A percentile compares a stretch with the other conserved stretches of the same genome.
These are phyloP conservation scores for Pogonomyrmex californicus DNA, from an alignment of 1,140 invertebrate genomes.

Conservation along the genomic window DNA sequence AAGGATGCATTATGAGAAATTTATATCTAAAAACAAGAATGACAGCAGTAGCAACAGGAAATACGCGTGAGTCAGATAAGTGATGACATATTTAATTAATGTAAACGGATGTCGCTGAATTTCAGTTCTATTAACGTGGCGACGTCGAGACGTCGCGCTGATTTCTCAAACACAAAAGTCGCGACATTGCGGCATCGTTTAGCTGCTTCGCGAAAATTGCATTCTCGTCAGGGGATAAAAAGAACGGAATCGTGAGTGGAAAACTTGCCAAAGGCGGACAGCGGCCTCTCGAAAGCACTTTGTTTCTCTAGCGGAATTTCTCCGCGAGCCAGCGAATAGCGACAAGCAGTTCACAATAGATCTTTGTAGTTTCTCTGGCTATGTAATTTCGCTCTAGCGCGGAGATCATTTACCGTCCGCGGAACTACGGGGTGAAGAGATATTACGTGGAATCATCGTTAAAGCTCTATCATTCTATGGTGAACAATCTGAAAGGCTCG, in stretches of 20 bases:
- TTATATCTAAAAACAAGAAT: not conserved
- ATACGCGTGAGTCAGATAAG: not conserved
- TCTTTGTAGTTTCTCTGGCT: not conserved
- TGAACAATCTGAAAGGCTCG: slow-evolving; percentile 51
- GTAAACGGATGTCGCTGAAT: slow-evolving; percentile 1
- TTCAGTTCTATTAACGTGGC: not conserved
- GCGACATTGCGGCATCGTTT: not conserved
- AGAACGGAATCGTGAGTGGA: not conserved
- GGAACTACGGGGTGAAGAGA: slow-evolving; percentile 3
- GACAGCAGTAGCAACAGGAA: not conserved
- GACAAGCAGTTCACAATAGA: slow-evolving; percentile 54
- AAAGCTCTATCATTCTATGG: slow-evolving; percentile 64
- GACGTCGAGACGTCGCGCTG: not conserved
- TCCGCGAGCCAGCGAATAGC: not conserved
- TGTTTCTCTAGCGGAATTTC: not conserved
- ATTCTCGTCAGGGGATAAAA: not conserved
- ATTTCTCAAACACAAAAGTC: slow-evolving; percentile 1
- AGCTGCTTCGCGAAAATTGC: slow-evolving; percentile 21
- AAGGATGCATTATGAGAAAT: not conserved
- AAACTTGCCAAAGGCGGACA: not conserved
- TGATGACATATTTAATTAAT: not conserved
- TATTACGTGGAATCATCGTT: slow-evolving; percentile 67
- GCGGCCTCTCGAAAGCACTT: not conserved
- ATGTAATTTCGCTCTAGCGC: slow-evolving; percentile 32
- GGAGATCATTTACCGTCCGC: slow-evolving; percentile 41